Evolutionary conservation across 2,113 vertebrate species (phyloP).

Genomic region (Istiophorus platypterus): DNA sequence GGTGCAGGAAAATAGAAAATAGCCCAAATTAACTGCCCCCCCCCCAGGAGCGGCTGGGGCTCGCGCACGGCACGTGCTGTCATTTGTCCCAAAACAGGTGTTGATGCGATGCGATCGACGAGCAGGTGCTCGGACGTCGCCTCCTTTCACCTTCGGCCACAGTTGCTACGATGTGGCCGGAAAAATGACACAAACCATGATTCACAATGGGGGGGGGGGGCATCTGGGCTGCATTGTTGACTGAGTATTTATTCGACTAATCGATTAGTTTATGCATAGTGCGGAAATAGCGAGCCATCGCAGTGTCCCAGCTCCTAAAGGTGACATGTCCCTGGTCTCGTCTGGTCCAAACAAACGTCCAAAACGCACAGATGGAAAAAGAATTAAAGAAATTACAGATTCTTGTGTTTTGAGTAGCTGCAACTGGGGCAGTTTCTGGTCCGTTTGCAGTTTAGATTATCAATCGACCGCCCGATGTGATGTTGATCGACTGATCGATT

Average conservation of each 20-base stretch:
- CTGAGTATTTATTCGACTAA: too few species aligned
- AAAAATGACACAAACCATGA: not conserved
- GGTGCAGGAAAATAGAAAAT: conserved; percentile 31
- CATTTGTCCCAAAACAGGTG: conserved; percentile 66
- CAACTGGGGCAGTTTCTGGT: not conserved
- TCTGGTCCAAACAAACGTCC: not conserved
- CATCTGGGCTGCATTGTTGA: too few species aligned
- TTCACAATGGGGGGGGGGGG: too few species aligned
- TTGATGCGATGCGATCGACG: conserved; percentile 21
- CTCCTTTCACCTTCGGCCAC: not conserved
- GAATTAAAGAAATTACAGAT: not conserved
- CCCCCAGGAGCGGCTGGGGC: conserved; percentile 33
- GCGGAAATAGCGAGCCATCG: too few species aligned
- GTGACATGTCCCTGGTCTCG: not conserved
- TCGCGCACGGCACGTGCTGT: conserved; percentile 60
- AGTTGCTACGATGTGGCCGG: not conserved
- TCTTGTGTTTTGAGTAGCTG: not conserved
- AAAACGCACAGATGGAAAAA: not conserved
- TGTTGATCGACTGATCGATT: not conserved
- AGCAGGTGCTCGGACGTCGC: not conserved
- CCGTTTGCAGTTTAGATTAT: too few species aligned
- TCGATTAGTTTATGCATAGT: too few species aligned
- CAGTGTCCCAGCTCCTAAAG: not conserved
- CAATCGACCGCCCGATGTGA: not conserved
- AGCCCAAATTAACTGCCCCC: conserved; percentile 44